phyloP scores from a whole-genome alignment of 2,113 vertebrate genomes.

The Phocoena phocoena region DNA sequence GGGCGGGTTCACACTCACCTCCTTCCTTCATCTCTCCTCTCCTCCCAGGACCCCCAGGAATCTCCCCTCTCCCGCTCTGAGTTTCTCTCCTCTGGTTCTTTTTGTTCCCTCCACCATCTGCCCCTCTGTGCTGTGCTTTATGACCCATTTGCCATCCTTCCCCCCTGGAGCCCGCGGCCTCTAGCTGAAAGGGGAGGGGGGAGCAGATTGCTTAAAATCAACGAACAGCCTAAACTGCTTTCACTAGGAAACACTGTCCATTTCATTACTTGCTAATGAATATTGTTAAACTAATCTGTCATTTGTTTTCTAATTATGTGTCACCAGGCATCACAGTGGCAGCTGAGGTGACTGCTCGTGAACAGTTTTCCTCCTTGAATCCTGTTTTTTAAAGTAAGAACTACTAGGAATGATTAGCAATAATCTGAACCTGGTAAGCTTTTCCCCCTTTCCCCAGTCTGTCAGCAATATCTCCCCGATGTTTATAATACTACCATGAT shows the following conservation, averaged over 20 bases:
- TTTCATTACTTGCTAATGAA: slow-evolving; percentile 88
- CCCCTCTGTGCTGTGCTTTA: background rate
- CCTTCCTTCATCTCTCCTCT: background rate
- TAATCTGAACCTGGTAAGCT: slow-evolving; percentile 70
- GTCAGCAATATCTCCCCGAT: background rate
- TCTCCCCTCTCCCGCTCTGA: background rate
- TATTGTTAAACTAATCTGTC: slow-evolving; percentile 89
- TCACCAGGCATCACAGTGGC: slow-evolving; percentile 81
- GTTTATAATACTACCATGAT: background rate
- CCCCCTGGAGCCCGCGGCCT: background rate
- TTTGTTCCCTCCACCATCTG: background rate
- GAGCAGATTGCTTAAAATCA: slow-evolving; percentile 82
- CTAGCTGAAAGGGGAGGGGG: slow-evolving; percentile 56
- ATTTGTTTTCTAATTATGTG: slow-evolving; percentile 87
- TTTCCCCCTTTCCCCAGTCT: background rate
- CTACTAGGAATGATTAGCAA: slow-evolving; percentile 74
- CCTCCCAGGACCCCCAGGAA: background rate
- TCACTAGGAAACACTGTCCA: slow-evolving; percentile 82
- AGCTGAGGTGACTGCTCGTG: slow-evolving; percentile 82
- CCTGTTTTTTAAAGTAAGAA: slow-evolving; percentile 34
- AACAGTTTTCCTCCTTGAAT: slow-evolving; percentile 59
- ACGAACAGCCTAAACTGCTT: slow-evolving; percentile 80
- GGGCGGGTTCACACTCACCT: slow-evolving; percentile 25
- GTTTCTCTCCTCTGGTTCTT: background rate
- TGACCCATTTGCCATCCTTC: background rate